These are phyloP conservation scores for Toxostoma redivivum DNA, from an alignment of 2,113 vertebrate genomes.

Conservation along the genomic window DNA sequence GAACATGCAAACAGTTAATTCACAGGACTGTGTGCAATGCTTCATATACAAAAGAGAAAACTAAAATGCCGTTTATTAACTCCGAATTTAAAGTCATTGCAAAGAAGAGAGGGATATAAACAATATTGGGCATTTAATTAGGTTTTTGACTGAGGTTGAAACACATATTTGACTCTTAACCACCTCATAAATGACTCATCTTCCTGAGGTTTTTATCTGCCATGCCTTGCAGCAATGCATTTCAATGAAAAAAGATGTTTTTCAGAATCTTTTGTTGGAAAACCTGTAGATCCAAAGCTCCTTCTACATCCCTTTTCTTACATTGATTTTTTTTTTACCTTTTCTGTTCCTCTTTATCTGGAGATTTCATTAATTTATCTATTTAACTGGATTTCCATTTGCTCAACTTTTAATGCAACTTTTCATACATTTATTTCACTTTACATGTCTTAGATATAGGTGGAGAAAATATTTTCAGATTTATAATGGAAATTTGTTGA, in stretches of 20 bases:
- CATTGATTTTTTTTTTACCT: not conserved
- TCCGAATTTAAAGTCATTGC: not conserved
- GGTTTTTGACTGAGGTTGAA: not conserved
- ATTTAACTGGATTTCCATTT: not conserved
- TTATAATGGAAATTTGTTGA: not conserved
- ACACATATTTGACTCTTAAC: not conserved
- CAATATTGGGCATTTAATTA: not conserved
- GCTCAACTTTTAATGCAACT: not conserved
- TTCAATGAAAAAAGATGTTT: not conserved
- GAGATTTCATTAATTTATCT: not conserved
- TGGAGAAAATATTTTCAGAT: not conserved
- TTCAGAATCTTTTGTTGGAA: not conserved
- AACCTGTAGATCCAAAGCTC: not conserved
- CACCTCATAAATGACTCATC: not conserved
- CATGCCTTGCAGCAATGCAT: not conserved
- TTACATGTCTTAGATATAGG: not conserved
- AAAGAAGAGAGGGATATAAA: not conserved
- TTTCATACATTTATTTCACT: not conserved
- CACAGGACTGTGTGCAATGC: not conserved
- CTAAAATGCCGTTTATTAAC: not conserved
- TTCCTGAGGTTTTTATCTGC: slow-evolving; percentile 14
- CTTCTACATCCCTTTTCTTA: not conserved
- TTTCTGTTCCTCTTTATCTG: not conserved
- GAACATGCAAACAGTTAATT: not conserved
- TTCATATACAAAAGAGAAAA: not conserved